Evolutionary conservation across 2,797 vertebrate species (phyloP).

Genomic region (Trachurus trachurus): DNA sequence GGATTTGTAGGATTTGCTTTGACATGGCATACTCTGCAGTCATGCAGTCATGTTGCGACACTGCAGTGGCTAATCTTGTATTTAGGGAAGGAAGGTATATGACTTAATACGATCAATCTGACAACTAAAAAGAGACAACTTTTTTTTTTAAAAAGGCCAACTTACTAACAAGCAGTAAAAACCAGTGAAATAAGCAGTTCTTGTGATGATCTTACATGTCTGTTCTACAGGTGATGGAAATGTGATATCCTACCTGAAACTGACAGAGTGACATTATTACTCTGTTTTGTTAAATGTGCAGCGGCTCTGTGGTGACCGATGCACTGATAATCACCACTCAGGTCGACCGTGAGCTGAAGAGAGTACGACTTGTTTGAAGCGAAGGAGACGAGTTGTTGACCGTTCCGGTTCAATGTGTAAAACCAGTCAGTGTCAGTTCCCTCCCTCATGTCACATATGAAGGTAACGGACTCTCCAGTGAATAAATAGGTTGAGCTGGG

Average conservation of each 20-base stretch:
- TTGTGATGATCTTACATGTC: background rate
- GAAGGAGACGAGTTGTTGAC: accelerated
- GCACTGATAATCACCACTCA: slow-evolving; percentile 17
- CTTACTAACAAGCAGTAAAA: too few species aligned
- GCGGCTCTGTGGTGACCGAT: accelerated
- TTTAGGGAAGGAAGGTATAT: too few species aligned
- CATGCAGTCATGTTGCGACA: too few species aligned
- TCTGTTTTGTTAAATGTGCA: accelerated
- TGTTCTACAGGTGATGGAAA: background rate
- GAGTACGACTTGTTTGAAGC: accelerated
- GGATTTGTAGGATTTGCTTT: too few species aligned
- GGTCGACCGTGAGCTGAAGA: accelerated
- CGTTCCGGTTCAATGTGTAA: slow-evolving; percentile 16
- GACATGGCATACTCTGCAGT: too few species aligned
- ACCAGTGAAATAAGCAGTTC: too few species aligned
- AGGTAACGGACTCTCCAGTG: slow-evolving; percentile 39
- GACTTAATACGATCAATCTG: too few species aligned
- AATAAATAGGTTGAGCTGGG: background rate
- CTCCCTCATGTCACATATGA: slow-evolving; percentile 32
- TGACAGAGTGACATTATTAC: slow-evolving; percentile 10
- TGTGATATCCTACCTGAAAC: slow-evolving; percentile 13
- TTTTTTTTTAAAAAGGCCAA: too few species aligned
- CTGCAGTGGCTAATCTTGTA: too few species aligned
- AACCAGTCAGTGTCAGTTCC: background rate
- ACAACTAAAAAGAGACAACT: too few species aligned